Base-by-base conservation (phyloP, 2,113 vertebrate genomes). In the Sylvilagus bachmani region DNA sequence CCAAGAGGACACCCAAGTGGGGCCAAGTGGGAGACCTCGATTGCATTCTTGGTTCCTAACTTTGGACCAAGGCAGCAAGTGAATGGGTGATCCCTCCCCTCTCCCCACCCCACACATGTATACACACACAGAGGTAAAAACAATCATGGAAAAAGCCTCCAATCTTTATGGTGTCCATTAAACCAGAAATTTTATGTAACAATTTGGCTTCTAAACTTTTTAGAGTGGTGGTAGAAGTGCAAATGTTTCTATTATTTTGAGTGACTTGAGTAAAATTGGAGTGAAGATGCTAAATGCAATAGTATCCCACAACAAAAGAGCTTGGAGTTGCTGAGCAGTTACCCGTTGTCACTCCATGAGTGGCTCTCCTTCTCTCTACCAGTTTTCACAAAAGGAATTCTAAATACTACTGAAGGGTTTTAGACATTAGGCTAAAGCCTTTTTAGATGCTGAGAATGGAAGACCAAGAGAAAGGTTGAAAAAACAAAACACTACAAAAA, bases 401-500 rank as follows among this genome's bases (percentile, higher is more conserved):
- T 96, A 86, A 97, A 96, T 86, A 86, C 70, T 8, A 0, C 25
- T 95, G 79, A 55, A 95, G 94, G 91, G 96, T 93, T 92, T 75
- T 64, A 90, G 70, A 89, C 77, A 58, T 84, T 90, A 78, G 83
- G 31, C 88, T 95, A 89, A 97, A 96, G 62, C 62, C 86, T 80
- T 80, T 93, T 90, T n/a, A 95, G 90, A 91, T 91, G 5, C 62
- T 53, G 29, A 91, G 78, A 95, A 87, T 61, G 90, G 31, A 92
- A 94, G 90, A 92, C 88, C 78, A 58, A 96, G 89, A 89, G 69
- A 58, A 93, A 95, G 90, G 49, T 17, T 51, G 69, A 61, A 67
- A 96, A 97, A 97, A 97, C 70, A 96, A 95, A 96, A 73, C 97
- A 95, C 96, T 96, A 85, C 90, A 95, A 90, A 96, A 86, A 49